Evolutionary conservation across 2,888 invertebrate species (phyloP).

Genomic region (Drosophila hamatofila): DNA sequence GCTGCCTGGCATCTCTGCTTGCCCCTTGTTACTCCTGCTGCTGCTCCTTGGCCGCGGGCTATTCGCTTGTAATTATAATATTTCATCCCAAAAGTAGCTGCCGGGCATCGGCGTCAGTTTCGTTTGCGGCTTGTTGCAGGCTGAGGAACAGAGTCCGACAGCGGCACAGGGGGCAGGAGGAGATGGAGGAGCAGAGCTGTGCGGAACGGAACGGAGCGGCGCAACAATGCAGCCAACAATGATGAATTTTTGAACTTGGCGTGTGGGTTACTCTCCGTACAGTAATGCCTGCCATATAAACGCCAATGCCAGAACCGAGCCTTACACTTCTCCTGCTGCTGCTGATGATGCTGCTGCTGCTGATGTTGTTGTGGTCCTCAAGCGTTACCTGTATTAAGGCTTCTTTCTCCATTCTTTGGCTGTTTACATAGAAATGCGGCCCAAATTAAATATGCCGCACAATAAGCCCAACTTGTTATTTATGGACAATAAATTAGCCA

Average conservation of each 20-base stretch:
- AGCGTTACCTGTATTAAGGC: conserved; percentile 28
- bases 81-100: conserved; percentile 85
- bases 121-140: conserved; percentile 78
- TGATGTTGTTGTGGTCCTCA: conserved; percentile 16
- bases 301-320: conserved; percentile 42
- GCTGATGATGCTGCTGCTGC: neutral
- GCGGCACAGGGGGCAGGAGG: neutral
- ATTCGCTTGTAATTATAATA: conserved; percentile 86
- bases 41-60: conserved; percentile 76
- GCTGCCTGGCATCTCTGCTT: conserved; percentile 28
- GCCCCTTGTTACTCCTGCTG: conserved; percentile 53
- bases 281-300: conserved; percentile 66
- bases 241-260: conserved; percentile 79
- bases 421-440: conserved; percentile 52
- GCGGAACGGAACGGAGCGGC: conserved; percentile 43
- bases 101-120: conserved; percentile 80
- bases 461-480: conserved; percentile 28
- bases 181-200: conserved; percentile 6
- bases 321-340: neutral
- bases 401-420: conserved; percentile 32
- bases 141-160: conserved; percentile 31
- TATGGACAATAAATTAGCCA: conserved; percentile 58
- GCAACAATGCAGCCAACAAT: conserved; percentile 80
- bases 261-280: conserved; percentile 65
- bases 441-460: conserved; percentile 47